Conservation (phyloP, 2,888 invertebrate species). For the Cataglyphis cursor region DNA sequence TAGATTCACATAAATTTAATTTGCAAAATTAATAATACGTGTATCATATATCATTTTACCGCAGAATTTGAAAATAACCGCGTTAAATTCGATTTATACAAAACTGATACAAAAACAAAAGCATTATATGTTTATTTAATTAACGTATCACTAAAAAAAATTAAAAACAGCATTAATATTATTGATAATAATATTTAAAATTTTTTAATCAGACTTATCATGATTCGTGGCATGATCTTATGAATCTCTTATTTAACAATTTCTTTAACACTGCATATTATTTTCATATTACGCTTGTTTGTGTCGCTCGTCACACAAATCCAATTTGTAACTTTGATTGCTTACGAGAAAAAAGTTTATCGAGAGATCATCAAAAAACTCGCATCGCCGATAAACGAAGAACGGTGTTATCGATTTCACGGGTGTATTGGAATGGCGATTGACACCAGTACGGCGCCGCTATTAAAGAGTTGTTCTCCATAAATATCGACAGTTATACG, state of each 20-base stretch:
- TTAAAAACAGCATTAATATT: neutral
- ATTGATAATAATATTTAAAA: slow-evolving; percentile 16
- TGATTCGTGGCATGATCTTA: neutral
- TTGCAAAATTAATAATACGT: slow-evolving; percentile 1
- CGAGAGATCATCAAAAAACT: slow-evolving; percentile 38
- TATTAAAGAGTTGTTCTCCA: slow-evolving; percentile 52
- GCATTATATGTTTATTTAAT: neutral
- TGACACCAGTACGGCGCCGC: slow-evolving; percentile 35
- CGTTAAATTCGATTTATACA: slow-evolving; percentile 14
- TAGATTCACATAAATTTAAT: neutral
- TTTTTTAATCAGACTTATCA: neutral
- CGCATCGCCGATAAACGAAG: slow-evolving; percentile 42
- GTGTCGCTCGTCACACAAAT: slow-evolving; percentile 36
- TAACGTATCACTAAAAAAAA: neutral
- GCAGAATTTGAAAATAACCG: neutral
- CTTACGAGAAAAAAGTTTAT: slow-evolving; percentile 45
- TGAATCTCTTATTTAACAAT: neutral
- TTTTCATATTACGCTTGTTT: slow-evolving; percentile 17
- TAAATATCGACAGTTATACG: slow-evolving; percentile 58
- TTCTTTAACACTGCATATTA: slow-evolving; percentile 10
- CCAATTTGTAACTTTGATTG: slow-evolving; percentile 57
- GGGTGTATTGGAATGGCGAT: slow-evolving; percentile 40
- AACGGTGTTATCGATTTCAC: slow-evolving; percentile 48
- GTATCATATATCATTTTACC: neutral
- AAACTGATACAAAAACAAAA: neutral